Evolutionary conservation across 2,888 invertebrate species (phyloP).

Genomic region (Aleiodes testaceus): DNA sequence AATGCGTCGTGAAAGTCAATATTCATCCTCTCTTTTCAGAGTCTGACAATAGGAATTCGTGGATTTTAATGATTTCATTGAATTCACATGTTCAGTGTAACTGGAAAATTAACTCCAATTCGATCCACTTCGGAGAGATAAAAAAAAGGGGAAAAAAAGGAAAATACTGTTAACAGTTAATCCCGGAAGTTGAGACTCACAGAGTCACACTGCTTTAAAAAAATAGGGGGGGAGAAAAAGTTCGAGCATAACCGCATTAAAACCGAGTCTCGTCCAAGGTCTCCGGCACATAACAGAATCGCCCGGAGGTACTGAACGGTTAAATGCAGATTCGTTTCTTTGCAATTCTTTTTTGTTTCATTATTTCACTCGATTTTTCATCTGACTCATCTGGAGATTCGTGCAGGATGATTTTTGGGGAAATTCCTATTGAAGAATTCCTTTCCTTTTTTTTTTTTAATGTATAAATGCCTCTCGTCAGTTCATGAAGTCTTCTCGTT

Average conservation of each 20-base stretch:
- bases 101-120: conserved; percentile 2
- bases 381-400: too few species aligned
- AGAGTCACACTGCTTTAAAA: conserved; percentile 9
- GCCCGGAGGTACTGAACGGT: conserved; percentile 17
- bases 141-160: background rate
- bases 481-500: too few species aligned
- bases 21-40: background rate
- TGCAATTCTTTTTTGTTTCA: background rate
- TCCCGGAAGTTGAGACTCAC: conserved; percentile 21
- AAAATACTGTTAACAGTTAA: conserved; percentile 23
- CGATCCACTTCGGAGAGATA: background rate
- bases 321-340: conserved; percentile 4
- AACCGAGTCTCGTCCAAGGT: conserved; percentile 26
- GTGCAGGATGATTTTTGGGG: too few species aligned
- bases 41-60: background rate
- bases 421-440: too few species aligned
- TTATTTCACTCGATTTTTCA: background rate
- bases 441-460: too few species aligned
- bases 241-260: conserved; percentile 21
- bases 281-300: conserved; percentile 12
- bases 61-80: background rate
- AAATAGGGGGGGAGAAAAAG: background rate
- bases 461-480: too few species aligned
- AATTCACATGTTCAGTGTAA: conserved; percentile 2
- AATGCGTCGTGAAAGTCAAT: conserved; percentile 52